Conservation (phyloP, 2,113 vertebrate genomes). For the Gulo gulo region DNA sequence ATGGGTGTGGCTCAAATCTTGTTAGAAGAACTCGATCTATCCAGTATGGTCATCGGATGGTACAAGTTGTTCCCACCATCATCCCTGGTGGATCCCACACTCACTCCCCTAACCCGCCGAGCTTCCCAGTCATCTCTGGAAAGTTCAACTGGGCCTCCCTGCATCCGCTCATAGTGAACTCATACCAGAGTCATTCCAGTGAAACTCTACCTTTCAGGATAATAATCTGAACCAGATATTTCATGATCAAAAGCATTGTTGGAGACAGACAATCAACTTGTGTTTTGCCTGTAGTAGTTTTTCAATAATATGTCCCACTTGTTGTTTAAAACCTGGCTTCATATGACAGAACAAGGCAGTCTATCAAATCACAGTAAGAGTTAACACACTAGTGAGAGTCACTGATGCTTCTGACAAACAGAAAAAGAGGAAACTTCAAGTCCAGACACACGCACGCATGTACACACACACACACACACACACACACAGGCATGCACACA, state of each 20-base stretch:
- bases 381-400: constrained; percentile 77
- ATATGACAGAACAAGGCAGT: constrained; percentile 82
- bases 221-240: constrained; percentile 88
- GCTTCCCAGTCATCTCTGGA: constrained; percentile 98
- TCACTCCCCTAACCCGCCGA: constrained; percentile 95
- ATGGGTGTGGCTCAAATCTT: constrained; percentile 99
- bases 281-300: constrained; percentile 88
- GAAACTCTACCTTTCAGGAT: constrained; percentile 82
- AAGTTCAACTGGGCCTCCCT: constrained; percentile 94
- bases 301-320: constrained; percentile 80
- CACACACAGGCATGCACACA: not conserved
- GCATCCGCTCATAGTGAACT: constrained; percentile 93
- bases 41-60: constrained; percentile 99
- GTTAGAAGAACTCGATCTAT: constrained; percentile 96
- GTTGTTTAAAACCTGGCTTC: constrained; percentile 82
- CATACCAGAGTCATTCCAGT: constrained; percentile 76
- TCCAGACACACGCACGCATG: not conserved
- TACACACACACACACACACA: not conserved
- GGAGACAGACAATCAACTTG: constrained; percentile 98
- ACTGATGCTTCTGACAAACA: constrained; percentile 79
- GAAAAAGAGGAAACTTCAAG: constrained; percentile 53
- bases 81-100: constrained; percentile 96
- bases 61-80: constrained; percentile 99
- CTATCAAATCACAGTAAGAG: constrained; percentile 68
- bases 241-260: constrained; percentile 92